phyloP scores from a whole-genome alignment of 2,113 vertebrate genomes.

The Pteruthius melanotis region DNA sequence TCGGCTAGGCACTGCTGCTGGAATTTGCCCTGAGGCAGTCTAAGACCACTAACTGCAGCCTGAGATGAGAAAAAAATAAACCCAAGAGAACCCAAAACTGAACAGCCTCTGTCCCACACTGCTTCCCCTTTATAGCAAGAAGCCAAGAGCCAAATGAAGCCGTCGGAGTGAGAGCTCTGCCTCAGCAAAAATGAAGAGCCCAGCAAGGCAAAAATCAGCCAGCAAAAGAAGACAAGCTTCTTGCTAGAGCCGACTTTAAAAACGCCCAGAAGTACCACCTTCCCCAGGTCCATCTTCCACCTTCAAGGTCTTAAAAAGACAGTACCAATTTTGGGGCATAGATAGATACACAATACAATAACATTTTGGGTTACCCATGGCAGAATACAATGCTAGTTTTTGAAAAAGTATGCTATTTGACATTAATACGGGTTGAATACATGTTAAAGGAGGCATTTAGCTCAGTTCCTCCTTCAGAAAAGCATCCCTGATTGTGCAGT shows the following conservation, averaged over 20 bases:
- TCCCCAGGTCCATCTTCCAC: background rate
- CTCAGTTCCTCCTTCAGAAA: background rate
- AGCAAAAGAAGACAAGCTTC: rapidly evolving
- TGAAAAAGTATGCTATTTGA: background rate
- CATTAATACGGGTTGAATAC: background rate
- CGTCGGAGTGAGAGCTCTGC: background rate
- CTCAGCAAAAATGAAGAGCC: background rate
- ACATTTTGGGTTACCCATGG: background rate
- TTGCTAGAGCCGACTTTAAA: background rate
- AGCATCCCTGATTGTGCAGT: background rate
- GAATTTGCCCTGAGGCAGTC: background rate
- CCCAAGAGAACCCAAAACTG: background rate
- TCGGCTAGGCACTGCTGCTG: background rate
- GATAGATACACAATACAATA: background rate
- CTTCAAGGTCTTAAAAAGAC: background rate
- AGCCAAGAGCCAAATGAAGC: background rate
- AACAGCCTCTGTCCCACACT: background rate
- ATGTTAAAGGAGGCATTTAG: background rate
- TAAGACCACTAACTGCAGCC: background rate
- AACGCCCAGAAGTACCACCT: background rate
- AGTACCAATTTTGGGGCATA: background rate
- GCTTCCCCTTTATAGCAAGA: background rate
- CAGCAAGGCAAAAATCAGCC: background rate
- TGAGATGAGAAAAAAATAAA: background rate
- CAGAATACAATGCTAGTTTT: background rate